Evolutionary conservation across 2,797 vertebrate genomes (phyloP).

Genomic region (Peromyscus nudipes): DNA sequence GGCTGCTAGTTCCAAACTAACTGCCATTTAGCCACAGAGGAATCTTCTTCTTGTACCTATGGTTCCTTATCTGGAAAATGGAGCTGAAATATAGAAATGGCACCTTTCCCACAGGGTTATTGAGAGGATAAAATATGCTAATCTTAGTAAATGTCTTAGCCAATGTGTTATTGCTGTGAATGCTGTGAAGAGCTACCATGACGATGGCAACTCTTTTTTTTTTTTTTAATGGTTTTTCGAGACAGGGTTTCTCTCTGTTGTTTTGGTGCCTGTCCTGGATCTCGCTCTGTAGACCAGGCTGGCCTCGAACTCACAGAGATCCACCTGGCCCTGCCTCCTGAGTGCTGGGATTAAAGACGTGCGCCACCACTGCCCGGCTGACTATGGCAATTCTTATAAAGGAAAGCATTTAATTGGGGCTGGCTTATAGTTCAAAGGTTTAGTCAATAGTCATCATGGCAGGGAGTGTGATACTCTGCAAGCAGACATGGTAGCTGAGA

Average conservation of each 20-base stretch:
- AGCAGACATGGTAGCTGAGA: neutral
- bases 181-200: neutral
- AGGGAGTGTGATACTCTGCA: neutral
- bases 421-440: neutral
- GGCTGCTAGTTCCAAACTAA: neutral
- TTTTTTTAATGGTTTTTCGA: too few species aligned
- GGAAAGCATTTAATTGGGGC: neutral
- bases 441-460: neutral
- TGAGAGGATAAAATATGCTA: neutral
- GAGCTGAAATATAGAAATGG: neutral
- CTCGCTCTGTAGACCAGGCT: too few species aligned
- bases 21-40: neutral
- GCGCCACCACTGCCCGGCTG: too few species aligned
- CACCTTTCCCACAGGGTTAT: neutral
- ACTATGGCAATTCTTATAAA: neutral
- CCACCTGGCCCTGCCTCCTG: too few species aligned
- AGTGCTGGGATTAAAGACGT: too few species aligned
- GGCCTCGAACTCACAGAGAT: too few species aligned
- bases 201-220: neutral
- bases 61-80: conserved; percentile 20
- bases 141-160: neutral
- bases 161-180: neutral
- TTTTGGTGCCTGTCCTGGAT: too few species aligned
- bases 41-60: neutral
- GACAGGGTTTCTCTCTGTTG: too few species aligned